Evolutionary conservation across 2,797 vertebrate species (phyloP).

Genomic region (Syncerus caffer): DNA sequence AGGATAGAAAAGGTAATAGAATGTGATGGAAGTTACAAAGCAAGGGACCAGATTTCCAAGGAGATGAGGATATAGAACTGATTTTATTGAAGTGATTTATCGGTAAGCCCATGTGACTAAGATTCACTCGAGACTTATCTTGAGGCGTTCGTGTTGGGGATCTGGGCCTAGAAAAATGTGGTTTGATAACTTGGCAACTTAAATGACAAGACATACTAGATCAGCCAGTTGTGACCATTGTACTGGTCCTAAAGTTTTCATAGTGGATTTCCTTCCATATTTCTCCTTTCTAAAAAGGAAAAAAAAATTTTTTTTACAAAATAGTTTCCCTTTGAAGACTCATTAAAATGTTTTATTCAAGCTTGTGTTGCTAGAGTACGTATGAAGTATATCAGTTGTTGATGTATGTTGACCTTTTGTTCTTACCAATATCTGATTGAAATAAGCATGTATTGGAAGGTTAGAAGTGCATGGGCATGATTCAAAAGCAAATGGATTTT

Average conservation of each 20-base stretch:
- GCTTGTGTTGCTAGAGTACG: slow-evolving; percentile 86
- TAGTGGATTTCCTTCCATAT: neutral
- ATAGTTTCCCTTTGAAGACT: slow-evolving; percentile 78
- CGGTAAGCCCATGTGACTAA: neutral
- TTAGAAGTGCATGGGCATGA: slow-evolving; percentile 87
- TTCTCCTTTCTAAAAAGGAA: neutral
- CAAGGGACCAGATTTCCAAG: neutral
- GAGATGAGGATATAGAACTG: neutral
- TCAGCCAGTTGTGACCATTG: neutral
- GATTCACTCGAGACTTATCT: neutral
- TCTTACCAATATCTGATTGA: slow-evolving; percentile 79
- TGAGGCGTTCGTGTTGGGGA: neutral
- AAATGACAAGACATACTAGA: slow-evolving; percentile 56
- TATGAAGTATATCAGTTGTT: slow-evolving; percentile 83
- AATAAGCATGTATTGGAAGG: slow-evolving; percentile 85
- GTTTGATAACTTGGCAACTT: slow-evolving; percentile 38
- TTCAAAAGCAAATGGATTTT: slow-evolving; percentile 82
- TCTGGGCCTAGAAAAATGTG: neutral
- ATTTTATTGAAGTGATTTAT: neutral
- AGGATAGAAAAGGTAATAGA: neutral
- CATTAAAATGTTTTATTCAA: slow-evolving; percentile 78
- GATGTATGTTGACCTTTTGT: slow-evolving; percentile 85
- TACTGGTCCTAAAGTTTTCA: slow-evolving; percentile 64
- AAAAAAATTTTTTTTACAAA: neutral
- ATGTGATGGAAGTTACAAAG: neutral